Conservation (phyloP, 2,888 invertebrate species). For the Stictocephala bisonia region DNA sequence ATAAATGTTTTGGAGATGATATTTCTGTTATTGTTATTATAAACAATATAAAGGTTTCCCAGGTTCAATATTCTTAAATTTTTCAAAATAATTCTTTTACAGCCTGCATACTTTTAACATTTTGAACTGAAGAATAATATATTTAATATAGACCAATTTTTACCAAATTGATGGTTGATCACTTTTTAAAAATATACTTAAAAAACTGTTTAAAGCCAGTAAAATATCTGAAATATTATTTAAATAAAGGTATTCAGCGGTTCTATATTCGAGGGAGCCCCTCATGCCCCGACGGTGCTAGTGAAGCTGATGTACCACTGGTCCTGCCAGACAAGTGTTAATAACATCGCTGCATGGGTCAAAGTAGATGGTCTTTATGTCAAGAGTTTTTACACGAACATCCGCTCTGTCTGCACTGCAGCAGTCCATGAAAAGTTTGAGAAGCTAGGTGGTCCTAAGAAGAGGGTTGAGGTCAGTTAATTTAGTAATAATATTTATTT, state of each 20-base stretch:
- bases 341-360: constrained; percentile 91
- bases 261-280: constrained; percentile 87
- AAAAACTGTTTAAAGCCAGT: no score
- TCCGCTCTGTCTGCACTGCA: constrained; percentile 82
- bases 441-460: constrained; percentile 77
- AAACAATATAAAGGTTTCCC: no score
- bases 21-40: no score
- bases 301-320: constrained; percentile 90
- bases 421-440: constrained; percentile 82
- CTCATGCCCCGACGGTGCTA: constrained; percentile 84
- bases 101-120: no score
- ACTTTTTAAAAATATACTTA: no score
- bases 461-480: constrained; percentile 72
- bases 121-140: no score
- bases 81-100: no score
- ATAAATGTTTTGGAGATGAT: no score
- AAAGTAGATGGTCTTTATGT: constrained; percentile 78
- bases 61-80: no score
- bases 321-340: constrained; percentile 90
- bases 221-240: no score
- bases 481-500: not conserved
- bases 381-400: constrained; percentile 75
- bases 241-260: constrained; percentile 77
- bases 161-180: no score
- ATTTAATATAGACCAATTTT: no score